Evolutionary conservation across 2,113 vertebrate species (phyloP).

Genomic region (Pollachius pollachius): DNA sequence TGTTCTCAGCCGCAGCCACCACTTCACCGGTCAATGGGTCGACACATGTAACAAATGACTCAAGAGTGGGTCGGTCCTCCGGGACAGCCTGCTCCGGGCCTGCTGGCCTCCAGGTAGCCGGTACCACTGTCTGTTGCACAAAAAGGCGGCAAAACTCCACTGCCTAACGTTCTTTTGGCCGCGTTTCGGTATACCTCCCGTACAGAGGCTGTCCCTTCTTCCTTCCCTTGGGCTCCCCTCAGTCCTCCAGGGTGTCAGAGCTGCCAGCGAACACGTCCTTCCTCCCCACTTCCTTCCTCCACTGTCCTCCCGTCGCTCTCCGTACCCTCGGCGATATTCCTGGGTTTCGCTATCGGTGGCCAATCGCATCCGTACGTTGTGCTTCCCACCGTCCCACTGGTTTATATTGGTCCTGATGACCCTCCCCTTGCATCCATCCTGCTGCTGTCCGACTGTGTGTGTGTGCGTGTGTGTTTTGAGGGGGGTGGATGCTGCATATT

Average conservation of each 20-base stretch:
- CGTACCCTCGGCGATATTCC: constrained; percentile 40
- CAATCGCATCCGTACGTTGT: constrained; percentile 36
- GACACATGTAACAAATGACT: constrained; percentile 47
- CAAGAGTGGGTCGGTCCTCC: constrained; percentile 21
- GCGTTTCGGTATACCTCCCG: constrained; percentile 1
- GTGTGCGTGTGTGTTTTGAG: neutral
- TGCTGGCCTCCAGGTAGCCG: constrained; percentile 10
- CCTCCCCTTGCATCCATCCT: constrained; percentile 40
- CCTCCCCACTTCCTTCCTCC: constrained; percentile 23
- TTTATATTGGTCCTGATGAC: constrained; percentile 63
- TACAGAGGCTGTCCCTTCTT: constrained; percentile 46
- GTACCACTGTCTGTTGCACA: neutral
- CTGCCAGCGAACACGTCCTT: no score
- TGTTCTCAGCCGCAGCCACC: constrained; percentile 29
- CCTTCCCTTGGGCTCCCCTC: constrained; percentile 2
- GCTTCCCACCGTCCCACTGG: constrained; percentile 40
- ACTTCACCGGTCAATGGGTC: constrained; percentile 51
- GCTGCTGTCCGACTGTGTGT: constrained; percentile 32
- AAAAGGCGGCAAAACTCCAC: constrained; percentile 25
- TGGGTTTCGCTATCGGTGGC: constrained; percentile 7
- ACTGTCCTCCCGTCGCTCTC: constrained; percentile 33
- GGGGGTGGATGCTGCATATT: no score
- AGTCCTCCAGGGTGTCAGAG: no score
- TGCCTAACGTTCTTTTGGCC: constrained; percentile 30
- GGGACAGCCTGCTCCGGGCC: constrained; percentile 24